These are phyloP conservation scores for Mastacembelus armatus DNA, from an alignment of 2,797 vertebrate species.

Conservation along the genomic window DNA sequence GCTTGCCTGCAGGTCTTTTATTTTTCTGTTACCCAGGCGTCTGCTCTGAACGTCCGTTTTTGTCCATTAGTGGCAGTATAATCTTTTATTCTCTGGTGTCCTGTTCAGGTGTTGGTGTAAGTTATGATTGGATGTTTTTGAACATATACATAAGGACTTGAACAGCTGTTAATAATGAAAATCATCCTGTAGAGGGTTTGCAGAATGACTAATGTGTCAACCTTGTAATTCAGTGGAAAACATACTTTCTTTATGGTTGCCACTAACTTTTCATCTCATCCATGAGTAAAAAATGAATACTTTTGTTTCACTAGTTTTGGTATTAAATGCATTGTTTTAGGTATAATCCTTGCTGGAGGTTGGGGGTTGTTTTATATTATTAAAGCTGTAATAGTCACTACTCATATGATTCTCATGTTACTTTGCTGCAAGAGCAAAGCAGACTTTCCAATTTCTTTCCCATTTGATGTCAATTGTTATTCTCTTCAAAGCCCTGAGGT, in stretches of 20 bases:
- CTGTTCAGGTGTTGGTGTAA: slow-evolving; percentile 21
- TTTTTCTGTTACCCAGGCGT: slow-evolving; percentile 21
- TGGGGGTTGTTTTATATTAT: neutral
- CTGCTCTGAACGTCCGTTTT: slow-evolving; percentile 52
- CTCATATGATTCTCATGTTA: slow-evolving; percentile 28
- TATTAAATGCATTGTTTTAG: neutral
- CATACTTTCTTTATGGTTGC: neutral
- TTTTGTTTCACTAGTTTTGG: too few relatives aligned
- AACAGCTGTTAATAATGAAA: slow-evolving; percentile 8
- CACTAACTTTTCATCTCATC: too few relatives aligned
- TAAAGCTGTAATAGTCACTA: neutral
- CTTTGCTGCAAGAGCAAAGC: slow-evolving; percentile 27
- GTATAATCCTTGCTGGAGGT: neutral
- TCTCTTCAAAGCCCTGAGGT: slow-evolving; percentile 34
- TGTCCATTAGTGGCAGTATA: slow-evolving; percentile 26
- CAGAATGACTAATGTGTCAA: neutral
- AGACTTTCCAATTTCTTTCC: slow-evolving; percentile 60
- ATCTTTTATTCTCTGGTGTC: slow-evolving; percentile 39
- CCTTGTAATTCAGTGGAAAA: neutral
- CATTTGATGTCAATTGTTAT: slow-evolving; percentile 37
- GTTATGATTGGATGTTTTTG: slow-evolving; percentile 10
- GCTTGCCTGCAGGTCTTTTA: slow-evolving; percentile 37
- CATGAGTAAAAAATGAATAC: too few relatives aligned
- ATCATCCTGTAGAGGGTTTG: neutral
- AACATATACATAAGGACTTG: neutral